Percentiles rank a stretch among this genome's conserved stretches.
Evolutionary conservation across 1,140 invertebrate genomes (phyloP).

Genomic region (Polypedilum vanderplanki): DNA sequence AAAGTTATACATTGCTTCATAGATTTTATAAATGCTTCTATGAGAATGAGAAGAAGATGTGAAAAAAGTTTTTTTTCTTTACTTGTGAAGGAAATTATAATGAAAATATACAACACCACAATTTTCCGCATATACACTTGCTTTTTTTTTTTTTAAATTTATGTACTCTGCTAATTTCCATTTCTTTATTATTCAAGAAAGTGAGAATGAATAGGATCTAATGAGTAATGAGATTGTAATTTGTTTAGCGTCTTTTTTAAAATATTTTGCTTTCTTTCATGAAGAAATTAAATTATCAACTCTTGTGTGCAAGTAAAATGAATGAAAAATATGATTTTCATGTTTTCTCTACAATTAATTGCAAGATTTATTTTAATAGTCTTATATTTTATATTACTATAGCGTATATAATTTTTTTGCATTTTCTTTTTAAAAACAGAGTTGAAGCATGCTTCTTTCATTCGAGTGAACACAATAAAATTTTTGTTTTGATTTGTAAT

Average conservation of each 20-base stretch:
- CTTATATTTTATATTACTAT: background rate
- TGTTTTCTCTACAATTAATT: no score
- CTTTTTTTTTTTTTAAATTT: background rate
- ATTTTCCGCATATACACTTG: background rate
- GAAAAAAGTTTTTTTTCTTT: background rate
- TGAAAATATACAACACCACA: no score
- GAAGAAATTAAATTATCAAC: no score
- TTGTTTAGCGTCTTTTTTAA: no score
- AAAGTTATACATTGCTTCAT: conserved; percentile 4
- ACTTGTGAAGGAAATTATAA: background rate
- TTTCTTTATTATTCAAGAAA: background rate
- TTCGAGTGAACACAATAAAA: background rate
- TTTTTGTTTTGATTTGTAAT: background rate
- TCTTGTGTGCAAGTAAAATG: no score
- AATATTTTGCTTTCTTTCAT: no score
- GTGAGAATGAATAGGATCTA: no score
- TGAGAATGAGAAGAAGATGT: background rate
- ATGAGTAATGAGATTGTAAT: no score
- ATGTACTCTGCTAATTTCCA: background rate
- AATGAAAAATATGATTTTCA: no score
- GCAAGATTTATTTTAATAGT: no score
- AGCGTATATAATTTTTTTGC: background rate
- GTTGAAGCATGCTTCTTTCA: background rate
- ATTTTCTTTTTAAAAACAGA: background rate
- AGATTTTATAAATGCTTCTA: no score